Percentiles rank a stretch among this genome's conserved stretches.
These are phyloP conservation scores for Exephanes ischioxanthus DNA, from an alignment of 2,888 invertebrate species.

Conservation along the genomic window DNA sequence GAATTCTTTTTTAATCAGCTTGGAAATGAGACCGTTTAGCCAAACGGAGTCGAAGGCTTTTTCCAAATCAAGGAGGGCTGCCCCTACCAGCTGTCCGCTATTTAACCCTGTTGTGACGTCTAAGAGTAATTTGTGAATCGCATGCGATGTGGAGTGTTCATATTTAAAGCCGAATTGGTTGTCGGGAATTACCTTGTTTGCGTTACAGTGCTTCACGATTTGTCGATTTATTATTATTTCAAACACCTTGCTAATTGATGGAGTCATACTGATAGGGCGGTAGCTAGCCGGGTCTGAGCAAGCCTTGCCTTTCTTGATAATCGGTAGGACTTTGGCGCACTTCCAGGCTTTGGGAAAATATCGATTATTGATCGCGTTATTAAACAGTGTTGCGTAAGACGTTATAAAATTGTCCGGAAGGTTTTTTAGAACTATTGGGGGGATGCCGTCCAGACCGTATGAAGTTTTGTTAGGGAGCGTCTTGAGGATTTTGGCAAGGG, in stretches of 20 bases:
- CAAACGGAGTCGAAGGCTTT: constrained; percentile 56
- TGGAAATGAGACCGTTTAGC: constrained; percentile 66
- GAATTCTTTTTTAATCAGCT: neutral
- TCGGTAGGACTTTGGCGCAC: constrained; percentile 42
- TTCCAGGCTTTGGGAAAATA: constrained; percentile 60
- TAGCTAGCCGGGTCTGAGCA: constrained; percentile 56
- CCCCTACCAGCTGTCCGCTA: constrained; percentile 22
- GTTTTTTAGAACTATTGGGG: constrained; percentile 60
- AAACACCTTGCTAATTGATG: constrained; percentile 54
- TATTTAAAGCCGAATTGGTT: constrained; percentile 58
- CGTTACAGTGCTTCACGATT: neutral
- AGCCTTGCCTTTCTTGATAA: constrained; percentile 41
- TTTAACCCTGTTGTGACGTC: constrained; percentile 4
- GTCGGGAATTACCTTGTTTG: constrained; percentile 42
- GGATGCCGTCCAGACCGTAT: constrained; percentile 54
- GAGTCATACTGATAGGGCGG: constrained; percentile 62
- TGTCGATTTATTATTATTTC: constrained; percentile 37
- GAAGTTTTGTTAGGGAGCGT: constrained; percentile 61
- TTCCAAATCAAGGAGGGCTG: constrained; percentile 62
- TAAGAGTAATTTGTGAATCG: constrained; percentile 49
- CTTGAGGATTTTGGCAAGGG: neutral
- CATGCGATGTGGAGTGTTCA: constrained; percentile 51
- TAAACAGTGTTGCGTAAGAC: constrained; percentile 47
- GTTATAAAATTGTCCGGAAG: constrained; percentile 25
- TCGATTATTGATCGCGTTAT: constrained; percentile 50